Evolutionary conservation across 2,113 vertebrate genomes (phyloP).

Genomic region (Platysteira castanea): DNA sequence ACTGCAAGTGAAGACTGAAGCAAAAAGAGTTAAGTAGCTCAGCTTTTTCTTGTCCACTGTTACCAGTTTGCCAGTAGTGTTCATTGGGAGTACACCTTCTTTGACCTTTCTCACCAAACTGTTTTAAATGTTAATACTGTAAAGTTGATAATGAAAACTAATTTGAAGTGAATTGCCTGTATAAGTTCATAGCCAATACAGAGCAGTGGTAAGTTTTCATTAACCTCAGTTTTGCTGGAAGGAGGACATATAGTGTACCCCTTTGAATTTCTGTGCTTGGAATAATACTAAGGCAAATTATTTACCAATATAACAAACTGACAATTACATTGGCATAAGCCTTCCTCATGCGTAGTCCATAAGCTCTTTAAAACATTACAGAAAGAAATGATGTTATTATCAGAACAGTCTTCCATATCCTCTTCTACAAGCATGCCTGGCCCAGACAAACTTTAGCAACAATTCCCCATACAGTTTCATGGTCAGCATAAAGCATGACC

Average conservation of each 20-base stretch:
- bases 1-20: not conserved
- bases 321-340: not conserved
- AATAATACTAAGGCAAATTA: not conserved
- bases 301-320: not conserved
- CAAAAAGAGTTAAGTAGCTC: not conserved
- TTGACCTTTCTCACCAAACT: not conserved
- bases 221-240: not conserved
- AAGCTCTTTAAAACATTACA: not conserved
- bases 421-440: not conserved
- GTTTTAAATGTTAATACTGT: not conserved
- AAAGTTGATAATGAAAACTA: not conserved
- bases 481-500: accelerated
- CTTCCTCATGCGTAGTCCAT: not conserved
- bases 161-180: not conserved
- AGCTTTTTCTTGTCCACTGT: not conserved
- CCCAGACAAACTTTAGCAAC: not conserved
- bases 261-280: not conserved
- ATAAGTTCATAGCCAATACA: not conserved
- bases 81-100: accelerated
- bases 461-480: not conserved
- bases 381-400: not conserved
- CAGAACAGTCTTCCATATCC: not conserved
- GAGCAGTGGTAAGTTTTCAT: not conserved
- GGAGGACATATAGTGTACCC: not conserved
- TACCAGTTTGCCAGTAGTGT: not conserved